Evolutionary conservation across 35 echinoderm and acorn worm species (phyloP), one percentile per base, ranked within the genome.

Genomic region (Patiria miniata): DNA sequence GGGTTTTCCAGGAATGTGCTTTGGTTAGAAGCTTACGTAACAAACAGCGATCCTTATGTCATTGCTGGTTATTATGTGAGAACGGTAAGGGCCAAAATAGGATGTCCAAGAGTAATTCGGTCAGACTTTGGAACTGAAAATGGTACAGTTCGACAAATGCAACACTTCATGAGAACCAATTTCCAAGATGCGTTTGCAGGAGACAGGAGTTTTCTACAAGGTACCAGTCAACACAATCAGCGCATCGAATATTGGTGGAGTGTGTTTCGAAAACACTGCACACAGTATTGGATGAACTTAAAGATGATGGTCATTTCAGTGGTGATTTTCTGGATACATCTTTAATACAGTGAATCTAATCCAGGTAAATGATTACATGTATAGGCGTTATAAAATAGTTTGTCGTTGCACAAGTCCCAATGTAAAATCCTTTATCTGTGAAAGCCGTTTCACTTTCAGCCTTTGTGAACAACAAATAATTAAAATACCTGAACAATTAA

Each of bases 131-230:
- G 81, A 34, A 83, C 54, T 54, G 81, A 83, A 30, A 83, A 83
- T 60, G 54, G 81, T 18, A 30, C 26, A 12, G 54, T 83, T 10
- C 40, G 37, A 80, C 16, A 42, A n/a, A 36, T 80, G 32, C 78
- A 80, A 39, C 7, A n/a, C 26, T 90, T 90, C 39, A 29, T 90
- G 14, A 69, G 80, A 39, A 5, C 61, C 33, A 56, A 90, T 77
- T n/a, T 83, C 59, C 78, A 77, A 29, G 86, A 93, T 40, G 57
- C 68, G 77, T 80, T 89, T 21, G n/a, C n/a, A n/a, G n/a, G n/a
- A n/a, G n/a, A n/a, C n/a, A n/a, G n/a, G n/a, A n/a, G n/a, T n/a
- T n/a, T n/a, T n/a, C n/a, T n/a, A n/a, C n/a, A n/a, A n/a, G n/a
- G n/a, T n/a, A n/a, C n/a, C n/a, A n/a, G n/a, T 77, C 52, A 54